Conservation (phyloP, 2,113 vertebrate genomes). For the Holacanthus passer region DNA sequence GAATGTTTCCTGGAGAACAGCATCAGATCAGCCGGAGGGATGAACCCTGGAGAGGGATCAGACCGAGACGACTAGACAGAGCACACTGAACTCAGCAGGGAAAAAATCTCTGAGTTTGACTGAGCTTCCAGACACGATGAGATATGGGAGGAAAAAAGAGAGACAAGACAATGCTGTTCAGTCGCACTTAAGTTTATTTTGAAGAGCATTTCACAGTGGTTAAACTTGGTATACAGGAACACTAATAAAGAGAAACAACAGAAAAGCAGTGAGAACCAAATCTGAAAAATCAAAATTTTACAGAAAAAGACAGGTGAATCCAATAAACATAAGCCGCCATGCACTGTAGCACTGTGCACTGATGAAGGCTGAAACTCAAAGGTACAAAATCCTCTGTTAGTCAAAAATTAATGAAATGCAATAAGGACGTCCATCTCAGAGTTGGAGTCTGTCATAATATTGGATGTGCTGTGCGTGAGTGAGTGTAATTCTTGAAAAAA, state of each 20-base stretch:
- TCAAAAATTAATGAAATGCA: background rate
- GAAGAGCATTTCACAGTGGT: conserved; percentile 7
- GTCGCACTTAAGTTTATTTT: conserved; percentile 39
- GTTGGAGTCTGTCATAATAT: background rate
- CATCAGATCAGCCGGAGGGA: conserved; percentile 51
- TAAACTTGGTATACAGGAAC: background rate
- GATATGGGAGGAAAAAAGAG: background rate
- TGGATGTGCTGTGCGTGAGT: background rate
- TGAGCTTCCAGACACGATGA: conserved; percentile 36
- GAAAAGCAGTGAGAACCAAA: background rate
- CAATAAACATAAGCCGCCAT: background rate
- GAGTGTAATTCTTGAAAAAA: no score
- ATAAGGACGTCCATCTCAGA: background rate
- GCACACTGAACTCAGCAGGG: conserved; percentile 28
- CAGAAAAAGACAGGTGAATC: background rate
- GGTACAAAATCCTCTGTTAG: background rate
- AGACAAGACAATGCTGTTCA: conserved; percentile 10
- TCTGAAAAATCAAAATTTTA: background rate
- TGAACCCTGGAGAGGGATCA: conserved; percentile 61
- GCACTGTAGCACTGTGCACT: no score
- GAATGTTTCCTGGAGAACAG: conserved; percentile 43
- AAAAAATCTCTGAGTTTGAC: conserved; percentile 33
- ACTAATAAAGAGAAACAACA: background rate
- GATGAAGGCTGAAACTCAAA: background rate
- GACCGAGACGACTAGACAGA: conserved; percentile 38